Evolutionary conservation across 2,113 vertebrate species (phyloP), one percentile per base, ranked within the genome.

Genomic region (Protomyctophum bolini): DNA sequence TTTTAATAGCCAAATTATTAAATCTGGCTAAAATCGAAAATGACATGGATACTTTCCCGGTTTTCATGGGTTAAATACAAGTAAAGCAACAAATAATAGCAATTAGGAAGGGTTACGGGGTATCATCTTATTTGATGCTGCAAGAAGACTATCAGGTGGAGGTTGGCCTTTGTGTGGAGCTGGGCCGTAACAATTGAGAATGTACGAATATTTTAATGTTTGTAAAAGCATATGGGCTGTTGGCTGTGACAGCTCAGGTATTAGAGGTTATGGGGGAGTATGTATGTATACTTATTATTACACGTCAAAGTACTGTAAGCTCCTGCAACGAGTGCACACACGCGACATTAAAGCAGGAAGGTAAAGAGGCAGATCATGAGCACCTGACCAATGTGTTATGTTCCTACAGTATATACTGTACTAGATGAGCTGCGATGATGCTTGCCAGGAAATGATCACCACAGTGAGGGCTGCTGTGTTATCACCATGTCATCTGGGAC

Each of bases 161-260:
- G 79, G 82, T 83, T 79, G 72, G 58, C 66, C 88, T 92, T 92
- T 93, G 77, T 85, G 82, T 72, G 70, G 70, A 65, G 80, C 80
- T 66, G 75, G 91, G 82, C 83, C 80, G 81, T 85, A 83, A 68
- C 83, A 90, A 83, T 85, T 85, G 88, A 21, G 75, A 91, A 89
- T 83, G 86, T 21, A 21, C 1, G 80, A 72, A 33, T 71, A 80
- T 83, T 88, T 89, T 85, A 88, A 91, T 82, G 87, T 91, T 86
- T 85, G 79, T 76, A 85, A 79, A 86, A 87, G 83, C 87, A 82
- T 83, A 72, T 21, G 21, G 21, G 21, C 21, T 21, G 21, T 21
- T 21, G 21, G 21, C 1, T 21, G 72, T 92, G 91, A 91, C 91
- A 92, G 87, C 80, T 81, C 76, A 69, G 77, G 79, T 72, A 86